Base-by-base conservation (phyloP, 2,113 vertebrate species). In the Microcebus ravelobensis region DNA sequence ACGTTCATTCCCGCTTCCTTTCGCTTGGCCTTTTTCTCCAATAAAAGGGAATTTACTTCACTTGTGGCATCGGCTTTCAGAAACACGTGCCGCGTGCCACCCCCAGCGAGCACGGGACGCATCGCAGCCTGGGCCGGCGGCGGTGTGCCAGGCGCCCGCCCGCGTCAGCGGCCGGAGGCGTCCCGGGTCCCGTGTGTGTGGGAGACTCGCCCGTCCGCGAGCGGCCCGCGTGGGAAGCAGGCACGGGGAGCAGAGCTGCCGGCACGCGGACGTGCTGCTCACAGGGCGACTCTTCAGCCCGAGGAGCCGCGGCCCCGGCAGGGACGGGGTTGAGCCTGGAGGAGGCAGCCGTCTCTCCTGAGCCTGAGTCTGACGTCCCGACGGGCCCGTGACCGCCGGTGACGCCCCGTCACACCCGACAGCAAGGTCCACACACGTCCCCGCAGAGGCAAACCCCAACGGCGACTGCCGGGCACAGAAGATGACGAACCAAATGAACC, bases 161-260 rank as follows among this genome's bases (percentile, higher is more conserved):
- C 17, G 21, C 3, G 21, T 13, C 9, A 14, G 55, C 13, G 4
- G 0, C 0, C 15, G 48, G 27, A 1, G 4, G 29, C 21, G 8
- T 34, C 11, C 18, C 1, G 27, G 52, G 8, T 6, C 25, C 27
- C 6, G 3, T 25, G 1, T 52, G 76, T 13, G 0, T 0, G 34
- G 17, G 34, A 36, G 77, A n/a, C 25, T 4, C 57, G 31, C 1
- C 0, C 73, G 31, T 2, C 0, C 73, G 42, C 21, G 27, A 10
- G 3, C 11, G 31, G 67, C 23, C 20, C 0, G 13, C 21, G 7
- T 1, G 31, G 12, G 8, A 11, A 5, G 52, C 15, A 27, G 81
- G 5, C 6, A 3, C 5, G 31, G 42, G 81, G 65, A 52, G 17
- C 7, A 17, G 27, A 52, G 73, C 63, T 18, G 63, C 63, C 73